These are phyloP conservation scores for Vimba vimba DNA, from an alignment of 2,113 vertebrate species.

Conservation along the genomic window DNA sequence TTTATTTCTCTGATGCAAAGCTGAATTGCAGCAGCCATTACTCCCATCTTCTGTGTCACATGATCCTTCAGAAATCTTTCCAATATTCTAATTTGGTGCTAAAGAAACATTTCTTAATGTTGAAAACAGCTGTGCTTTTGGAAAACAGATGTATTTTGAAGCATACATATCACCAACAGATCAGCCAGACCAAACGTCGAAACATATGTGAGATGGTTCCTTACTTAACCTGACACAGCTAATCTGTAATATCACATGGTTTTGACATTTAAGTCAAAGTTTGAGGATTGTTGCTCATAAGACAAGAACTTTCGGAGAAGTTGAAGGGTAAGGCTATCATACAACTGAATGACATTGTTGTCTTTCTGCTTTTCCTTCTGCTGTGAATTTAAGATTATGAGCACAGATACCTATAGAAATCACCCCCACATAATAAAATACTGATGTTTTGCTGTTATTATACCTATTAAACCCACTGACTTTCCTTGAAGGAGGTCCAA, in stretches of 20 bases:
- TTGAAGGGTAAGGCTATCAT: background rate
- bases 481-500: constrained; percentile 16
- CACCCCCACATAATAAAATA: constrained; percentile 28
- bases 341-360: background rate
- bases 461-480: constrained; percentile 23
- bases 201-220: too few species aligned
- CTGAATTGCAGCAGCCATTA: too few species aligned
- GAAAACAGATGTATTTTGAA: background rate
- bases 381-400: background rate
- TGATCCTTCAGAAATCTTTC: too few species aligned
- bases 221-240: background rate
- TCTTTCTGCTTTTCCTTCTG: background rate
- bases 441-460: background rate
- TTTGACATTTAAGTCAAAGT: background rate
- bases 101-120: too few species aligned
- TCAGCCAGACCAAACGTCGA: too few species aligned
- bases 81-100: too few species aligned
- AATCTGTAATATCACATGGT: background rate
- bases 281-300: background rate
- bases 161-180: background rate
- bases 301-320: background rate
- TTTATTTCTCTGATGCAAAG: too few species aligned
- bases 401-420: background rate
- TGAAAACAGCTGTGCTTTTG: too few species aligned
- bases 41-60: too few species aligned